Evolutionary conservation across 2,797 vertebrate genomes (phyloP).

Genomic region (Threskiornis aethiopicus): DNA sequence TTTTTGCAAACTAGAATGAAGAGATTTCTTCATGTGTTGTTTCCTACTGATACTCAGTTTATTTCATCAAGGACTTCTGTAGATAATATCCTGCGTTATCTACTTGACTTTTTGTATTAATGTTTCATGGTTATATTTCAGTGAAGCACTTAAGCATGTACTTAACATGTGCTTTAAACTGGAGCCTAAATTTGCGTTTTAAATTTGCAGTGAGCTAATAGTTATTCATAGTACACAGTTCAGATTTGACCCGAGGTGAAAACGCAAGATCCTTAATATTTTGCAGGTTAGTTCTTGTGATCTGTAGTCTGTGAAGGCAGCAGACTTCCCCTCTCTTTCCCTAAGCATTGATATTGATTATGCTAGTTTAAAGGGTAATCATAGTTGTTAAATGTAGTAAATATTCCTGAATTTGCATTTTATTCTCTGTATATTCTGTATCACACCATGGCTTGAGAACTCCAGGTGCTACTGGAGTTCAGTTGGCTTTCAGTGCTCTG

Average conservation of each 20-base stretch:
- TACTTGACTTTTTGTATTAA: slow-evolving; percentile 35
- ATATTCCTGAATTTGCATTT: slow-evolving; percentile 59
- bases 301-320: slow-evolving; percentile 52
- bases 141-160: slow-evolving; percentile 53
- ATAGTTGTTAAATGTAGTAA: slow-evolving; percentile 58
- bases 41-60: not conserved
- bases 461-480: not conserved
- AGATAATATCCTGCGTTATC: slow-evolving; percentile 18
- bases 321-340: slow-evolving; percentile 31
- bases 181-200: slow-evolving; percentile 41
- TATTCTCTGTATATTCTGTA: slow-evolving; percentile 59
- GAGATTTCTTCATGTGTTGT: not conserved
- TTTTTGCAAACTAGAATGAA: not conserved
- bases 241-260: slow-evolving; percentile 37
- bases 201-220: slow-evolving; percentile 40
- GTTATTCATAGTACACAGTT: slow-evolving; percentile 27
- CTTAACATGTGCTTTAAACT: slow-evolving; percentile 55
- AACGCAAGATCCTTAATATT: slow-evolving; percentile 37
- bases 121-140: slow-evolving; percentile 34
- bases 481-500: slow-evolving; percentile 50
- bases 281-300: slow-evolving; percentile 48
- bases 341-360: slow-evolving; percentile 46
- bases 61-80: slow-evolving; percentile 19
- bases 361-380: slow-evolving; percentile 48
- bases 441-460: slow-evolving; percentile 41